phyloP scores from a whole-genome alignment of 2,888 invertebrate species.

The Halocaridina rubra region DNA sequence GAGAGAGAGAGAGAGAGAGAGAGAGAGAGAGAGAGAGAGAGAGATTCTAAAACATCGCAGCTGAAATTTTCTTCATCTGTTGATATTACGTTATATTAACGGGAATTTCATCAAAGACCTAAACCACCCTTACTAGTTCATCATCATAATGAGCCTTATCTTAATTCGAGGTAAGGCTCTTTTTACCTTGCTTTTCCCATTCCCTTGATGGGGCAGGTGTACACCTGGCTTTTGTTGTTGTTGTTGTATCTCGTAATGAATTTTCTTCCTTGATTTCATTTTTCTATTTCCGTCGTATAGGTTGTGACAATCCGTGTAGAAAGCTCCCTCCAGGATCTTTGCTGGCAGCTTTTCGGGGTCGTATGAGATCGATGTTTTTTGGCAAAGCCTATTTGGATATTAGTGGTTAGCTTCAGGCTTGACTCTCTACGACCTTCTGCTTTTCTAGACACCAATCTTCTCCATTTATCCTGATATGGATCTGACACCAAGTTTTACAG shows the following conservation, averaged over 20 bases:
- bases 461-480: too few species aligned
- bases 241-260: constrained; percentile 57
- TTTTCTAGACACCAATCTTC: too few species aligned
- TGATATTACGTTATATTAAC: constrained; percentile 54
- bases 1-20: neutral
- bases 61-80: constrained; percentile 38
- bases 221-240: constrained; percentile 49
- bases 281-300: constrained; percentile 56
- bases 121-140: neutral
- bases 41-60: neutral
- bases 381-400: too few species aligned
- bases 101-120: constrained; percentile 11
- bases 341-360: too few species aligned
- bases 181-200: too few species aligned
- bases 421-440: too few species aligned
- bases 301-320: constrained; percentile 35
- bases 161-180: neutral
- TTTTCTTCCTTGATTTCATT: constrained; percentile 60
- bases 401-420: too few species aligned
- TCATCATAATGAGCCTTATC: neutral
- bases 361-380: too few species aligned
- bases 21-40: neutral
- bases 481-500: too few species aligned
- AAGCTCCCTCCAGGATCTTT: too few species aligned
- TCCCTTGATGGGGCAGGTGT: constrained; percentile 12